Percentiles rank a stretch among this genome's conserved stretches.
Conservation (phyloP, 2,888 invertebrate genomes). For the Liposcelis brunnea region DNA sequence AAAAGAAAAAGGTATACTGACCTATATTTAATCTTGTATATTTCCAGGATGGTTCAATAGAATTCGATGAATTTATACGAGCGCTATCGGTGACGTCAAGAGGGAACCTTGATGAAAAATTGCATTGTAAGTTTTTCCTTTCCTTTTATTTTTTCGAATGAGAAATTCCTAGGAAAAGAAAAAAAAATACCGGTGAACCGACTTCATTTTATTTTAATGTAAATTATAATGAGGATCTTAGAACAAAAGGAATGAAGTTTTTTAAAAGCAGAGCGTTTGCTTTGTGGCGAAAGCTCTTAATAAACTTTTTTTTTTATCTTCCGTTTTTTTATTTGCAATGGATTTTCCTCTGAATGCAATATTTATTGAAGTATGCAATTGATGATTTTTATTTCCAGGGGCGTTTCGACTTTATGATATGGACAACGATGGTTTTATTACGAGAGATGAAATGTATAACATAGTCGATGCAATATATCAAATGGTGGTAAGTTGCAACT, state of each 20-base stretch:
- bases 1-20: not conserved
- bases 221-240: too few relatives aligned
- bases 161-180: too few relatives aligned
- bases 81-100: slow-evolving; percentile 96
- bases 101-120: slow-evolving; percentile 94
- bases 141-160: too few relatives aligned
- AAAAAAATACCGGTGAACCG: too few relatives aligned
- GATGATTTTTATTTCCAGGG: slow-evolving; percentile 43
- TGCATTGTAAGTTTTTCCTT: slow-evolving; percentile 95
- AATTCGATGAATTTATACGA: slow-evolving; percentile 97
- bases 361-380: too few relatives aligned
- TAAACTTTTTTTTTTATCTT: too few relatives aligned
- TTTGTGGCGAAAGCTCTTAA: too few relatives aligned
- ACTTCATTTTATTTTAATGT: too few relatives aligned
- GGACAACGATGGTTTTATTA: slow-evolving; percentile 91
- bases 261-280: too few relatives aligned
- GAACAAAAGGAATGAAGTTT: too few relatives aligned
- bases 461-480: slow-evolving; percentile 96
- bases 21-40: slow-evolving; percentile 17
- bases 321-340: too few relatives aligned
- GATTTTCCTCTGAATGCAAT: too few relatives aligned
- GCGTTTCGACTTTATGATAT: slow-evolving; percentile 90
- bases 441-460: slow-evolving; percentile 90
- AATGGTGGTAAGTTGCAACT: slow-evolving; percentile 91
- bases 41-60: slow-evolving; percentile 88